A percentile compares a stretch with the other conserved stretches of the same genome.
Conservation (phyloP, 2,113 vertebrate species). For the Ctenodactylus gundi region DNA sequence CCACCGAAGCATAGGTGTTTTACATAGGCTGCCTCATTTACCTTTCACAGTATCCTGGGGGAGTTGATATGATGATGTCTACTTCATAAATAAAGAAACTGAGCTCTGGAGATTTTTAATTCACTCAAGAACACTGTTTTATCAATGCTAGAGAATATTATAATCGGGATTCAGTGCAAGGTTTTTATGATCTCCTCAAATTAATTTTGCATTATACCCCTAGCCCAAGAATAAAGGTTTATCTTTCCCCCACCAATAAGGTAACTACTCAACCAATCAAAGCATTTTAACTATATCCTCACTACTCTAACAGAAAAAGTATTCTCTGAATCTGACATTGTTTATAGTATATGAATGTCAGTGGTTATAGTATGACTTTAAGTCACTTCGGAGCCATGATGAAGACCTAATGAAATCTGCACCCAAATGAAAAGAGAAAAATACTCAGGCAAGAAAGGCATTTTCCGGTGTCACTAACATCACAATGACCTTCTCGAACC, state of each 20-base stretch:
- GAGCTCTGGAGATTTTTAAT: not conserved
- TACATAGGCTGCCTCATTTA: not conserved
- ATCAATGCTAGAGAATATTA: not conserved
- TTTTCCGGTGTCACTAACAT: not conserved
- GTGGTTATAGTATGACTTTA: not conserved
- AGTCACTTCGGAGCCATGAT: conserved; percentile 9
- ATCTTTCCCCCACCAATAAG: conserved; percentile 21
- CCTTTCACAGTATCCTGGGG: not conserved
- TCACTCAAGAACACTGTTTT: not conserved
- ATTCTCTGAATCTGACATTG: not conserved
- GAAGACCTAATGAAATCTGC: conserved; percentile 1
- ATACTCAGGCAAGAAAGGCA: not conserved
- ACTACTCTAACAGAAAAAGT: not conserved
- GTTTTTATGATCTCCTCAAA: not conserved
- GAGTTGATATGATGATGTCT: not conserved
- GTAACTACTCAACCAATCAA: not conserved
- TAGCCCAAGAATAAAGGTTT: conserved; percentile 50
- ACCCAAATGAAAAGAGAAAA: not conserved
- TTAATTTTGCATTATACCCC: conserved; percentile 17
- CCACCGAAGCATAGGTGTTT: not conserved
- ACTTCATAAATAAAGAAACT: conserved; percentile 45
- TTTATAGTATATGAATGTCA: too few species aligned
- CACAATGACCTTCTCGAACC: not conserved
- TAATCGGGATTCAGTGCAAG: not conserved
- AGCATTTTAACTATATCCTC: not conserved